Base-by-base conservation (phyloP, 2,888 invertebrate species). In the Timema podura region DNA sequence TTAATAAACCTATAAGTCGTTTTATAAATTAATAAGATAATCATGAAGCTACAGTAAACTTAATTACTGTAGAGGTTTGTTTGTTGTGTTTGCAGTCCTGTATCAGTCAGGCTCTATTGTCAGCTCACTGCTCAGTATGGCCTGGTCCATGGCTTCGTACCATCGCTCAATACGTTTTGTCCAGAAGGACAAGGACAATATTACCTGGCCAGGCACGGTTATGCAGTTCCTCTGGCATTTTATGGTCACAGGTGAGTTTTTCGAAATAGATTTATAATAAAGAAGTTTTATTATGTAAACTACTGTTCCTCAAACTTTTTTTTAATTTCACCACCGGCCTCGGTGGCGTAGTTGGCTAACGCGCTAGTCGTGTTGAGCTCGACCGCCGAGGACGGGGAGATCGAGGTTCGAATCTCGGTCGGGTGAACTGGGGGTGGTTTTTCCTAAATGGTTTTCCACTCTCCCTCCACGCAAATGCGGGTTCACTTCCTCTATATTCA, bases 71-170 rank as follows among this genome's bases (percentile, higher is more conserved):
- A 2, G 30, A 30, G 30, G 30, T 30, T 30, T 30, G 16, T 59
- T 30, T 30, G 44, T 59, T 59, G 51, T 44, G 7, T 15, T 46
- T 65, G 46, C 69, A 70, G 70, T 67, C 59, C 15, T 69, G 51
- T 59, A 65, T 77, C 93, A 93, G 81, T 80, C 87, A 59, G 82
- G 89, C 45, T 92, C 93, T 0, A 90, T 94, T 70, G 83, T 85
- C 5, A 91, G 91, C 48, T 95, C 95, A 0, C 86, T 95, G 73
- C 83, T 90, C n/a, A 93, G 93, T 73, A 89, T 96, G 87, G 91
- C 94, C 0, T 96, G 95, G 95, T 91, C 94, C 68, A 86, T 96
- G 82, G 91, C 92, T 0, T 90, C 92, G 9, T 96, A 95, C 81
- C 91, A 94, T 81, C 87, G 93, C 73, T 89, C 91, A 16, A 86